A percentile compares a stretch with the other conserved stretches of the same genome.
These are phyloP conservation scores for Brienomyrus brachyistius DNA, from an alignment of 2,113 vertebrate species.

Conservation along the genomic window DNA sequence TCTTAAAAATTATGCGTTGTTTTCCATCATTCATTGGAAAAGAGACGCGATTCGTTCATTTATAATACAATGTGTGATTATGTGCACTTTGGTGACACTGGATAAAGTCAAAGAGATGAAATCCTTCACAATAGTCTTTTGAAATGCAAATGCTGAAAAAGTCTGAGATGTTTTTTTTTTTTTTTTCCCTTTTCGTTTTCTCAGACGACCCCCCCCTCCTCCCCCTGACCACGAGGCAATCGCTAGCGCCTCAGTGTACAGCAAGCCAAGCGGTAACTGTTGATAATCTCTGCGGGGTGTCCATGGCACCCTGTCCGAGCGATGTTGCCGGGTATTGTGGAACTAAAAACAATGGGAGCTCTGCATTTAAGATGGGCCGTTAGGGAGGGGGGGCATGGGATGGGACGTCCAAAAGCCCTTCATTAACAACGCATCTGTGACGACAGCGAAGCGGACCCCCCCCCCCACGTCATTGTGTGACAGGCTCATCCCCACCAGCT, in stretches of 20 bases:
- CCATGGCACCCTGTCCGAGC: not conserved
- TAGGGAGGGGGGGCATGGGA: not conserved
- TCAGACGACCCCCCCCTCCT: not conserved
- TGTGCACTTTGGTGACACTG: not conserved
- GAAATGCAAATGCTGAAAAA: slow-evolving; percentile 11
- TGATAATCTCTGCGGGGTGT: not conserved
- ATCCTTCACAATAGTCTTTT: slow-evolving; percentile 11
- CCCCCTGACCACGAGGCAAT: not conserved
- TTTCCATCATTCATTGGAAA: not conserved
- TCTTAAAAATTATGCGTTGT: not conserved
- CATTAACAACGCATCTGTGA: not conserved
- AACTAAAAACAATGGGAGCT: not conserved
- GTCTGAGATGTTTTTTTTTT: slow-evolving; percentile 11
- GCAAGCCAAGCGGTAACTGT: slow-evolving; percentile 9
- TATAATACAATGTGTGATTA: not conserved
- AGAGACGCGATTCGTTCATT: not conserved
- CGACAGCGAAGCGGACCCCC: not conserved
- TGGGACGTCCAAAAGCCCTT: not conserved
- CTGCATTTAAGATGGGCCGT: not conserved
- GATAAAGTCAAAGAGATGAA: not conserved
- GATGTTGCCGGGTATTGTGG: not conserved
- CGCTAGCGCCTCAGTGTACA: not conserved
- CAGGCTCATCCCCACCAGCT: slow-evolving; percentile 33
- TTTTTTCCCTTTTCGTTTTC: not conserved
- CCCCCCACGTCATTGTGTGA: not conserved